Percentiles rank a stretch among this genome's conserved stretches.
These are phyloP conservation scores for Embidobia sp. DNA, from an alignment of 2,888 invertebrate species.

Conservation along the genomic window DNA sequence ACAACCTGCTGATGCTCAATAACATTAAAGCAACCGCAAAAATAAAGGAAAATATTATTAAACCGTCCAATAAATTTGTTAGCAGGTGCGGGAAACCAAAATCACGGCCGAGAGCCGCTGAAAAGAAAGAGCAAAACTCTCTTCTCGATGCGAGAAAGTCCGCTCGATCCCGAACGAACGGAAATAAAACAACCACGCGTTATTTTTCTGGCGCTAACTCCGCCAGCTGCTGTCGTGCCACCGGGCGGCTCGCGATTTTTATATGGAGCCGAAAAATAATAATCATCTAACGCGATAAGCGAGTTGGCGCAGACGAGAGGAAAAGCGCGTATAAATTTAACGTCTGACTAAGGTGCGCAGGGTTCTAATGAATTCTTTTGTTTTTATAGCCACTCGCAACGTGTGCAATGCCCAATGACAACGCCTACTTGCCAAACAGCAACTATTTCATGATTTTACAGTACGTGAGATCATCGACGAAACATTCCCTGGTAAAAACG, in stretches of 20 bases:
- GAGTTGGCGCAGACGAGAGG: background rate
- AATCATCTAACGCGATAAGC: constrained; percentile 1
- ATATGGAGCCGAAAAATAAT: background rate
- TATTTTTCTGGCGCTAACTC: background rate
- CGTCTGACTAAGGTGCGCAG: constrained; percentile 4
- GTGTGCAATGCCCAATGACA: constrained; percentile 16
- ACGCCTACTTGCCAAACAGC: constrained; percentile 17
- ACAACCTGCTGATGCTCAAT: too few species aligned
- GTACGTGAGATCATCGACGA: background rate
- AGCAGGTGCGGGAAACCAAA: constrained; percentile 12
- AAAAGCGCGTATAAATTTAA: constrained; percentile 10
- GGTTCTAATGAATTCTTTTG: constrained; percentile 30
- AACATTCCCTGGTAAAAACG: too few species aligned
- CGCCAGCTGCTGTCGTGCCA: constrained; percentile 1
- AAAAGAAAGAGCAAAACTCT: constrained; percentile 1
- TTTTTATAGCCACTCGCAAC: constrained; percentile 28
- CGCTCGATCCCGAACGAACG: too few species aligned
- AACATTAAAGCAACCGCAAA: too few species aligned
- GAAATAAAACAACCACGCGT: constrained; percentile 9
- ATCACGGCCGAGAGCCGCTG: constrained; percentile 3
- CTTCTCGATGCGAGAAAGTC: constrained; percentile 1
- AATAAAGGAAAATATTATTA: too few species aligned
- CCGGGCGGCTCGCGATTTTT: too few species aligned
- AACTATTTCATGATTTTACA: constrained; percentile 25
- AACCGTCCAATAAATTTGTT: too few species aligned